Evolutionary conservation across 2,888 invertebrate species (phyloP).

Genomic region (Patella pellucida): DNA sequence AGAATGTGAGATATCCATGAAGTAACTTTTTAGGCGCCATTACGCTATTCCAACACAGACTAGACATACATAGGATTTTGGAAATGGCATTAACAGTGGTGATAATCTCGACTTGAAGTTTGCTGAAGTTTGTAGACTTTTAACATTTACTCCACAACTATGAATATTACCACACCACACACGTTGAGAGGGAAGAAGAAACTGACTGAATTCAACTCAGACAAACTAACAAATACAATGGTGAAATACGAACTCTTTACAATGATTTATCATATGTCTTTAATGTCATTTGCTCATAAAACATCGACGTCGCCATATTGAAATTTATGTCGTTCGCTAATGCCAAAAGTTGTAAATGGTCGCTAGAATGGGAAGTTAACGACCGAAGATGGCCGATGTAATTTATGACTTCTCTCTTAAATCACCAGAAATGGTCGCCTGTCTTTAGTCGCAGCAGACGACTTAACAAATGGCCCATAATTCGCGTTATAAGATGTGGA

Average conservation of each 20-base stretch:
- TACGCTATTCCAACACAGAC: too few relatives aligned
- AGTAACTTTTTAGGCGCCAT: too few relatives aligned
- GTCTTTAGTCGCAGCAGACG: conserved; percentile 11
- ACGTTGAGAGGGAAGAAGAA: not conserved
- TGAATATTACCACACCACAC: too few relatives aligned
- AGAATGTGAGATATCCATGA: too few relatives aligned
- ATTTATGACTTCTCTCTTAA: conserved; percentile 20
- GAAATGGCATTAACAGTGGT: too few relatives aligned
- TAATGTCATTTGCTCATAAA: conserved; percentile 19
- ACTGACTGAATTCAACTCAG: conserved; percentile 9
- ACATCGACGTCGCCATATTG: conserved; percentile 16
- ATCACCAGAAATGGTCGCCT: conserved; percentile 10
- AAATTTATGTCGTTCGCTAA: conserved; percentile 23
- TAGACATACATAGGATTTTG: too few relatives aligned
- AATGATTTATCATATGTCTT: conserved; percentile 25
- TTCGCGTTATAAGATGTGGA: conserved; percentile 4
- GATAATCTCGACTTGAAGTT: too few relatives aligned
- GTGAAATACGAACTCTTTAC: conserved; percentile 14
- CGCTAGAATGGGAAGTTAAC: conserved; percentile 14
- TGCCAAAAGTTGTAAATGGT: conserved; percentile 13
- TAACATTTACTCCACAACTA: too few relatives aligned
- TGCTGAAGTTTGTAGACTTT: too few relatives aligned
- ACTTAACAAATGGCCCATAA: conserved; percentile 10
- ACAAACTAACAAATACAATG: conserved; percentile 19
- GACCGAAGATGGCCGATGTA: conserved; percentile 15